Conservation (phyloP, 2,888 invertebrate species). For the Julus scandinavius region DNA sequence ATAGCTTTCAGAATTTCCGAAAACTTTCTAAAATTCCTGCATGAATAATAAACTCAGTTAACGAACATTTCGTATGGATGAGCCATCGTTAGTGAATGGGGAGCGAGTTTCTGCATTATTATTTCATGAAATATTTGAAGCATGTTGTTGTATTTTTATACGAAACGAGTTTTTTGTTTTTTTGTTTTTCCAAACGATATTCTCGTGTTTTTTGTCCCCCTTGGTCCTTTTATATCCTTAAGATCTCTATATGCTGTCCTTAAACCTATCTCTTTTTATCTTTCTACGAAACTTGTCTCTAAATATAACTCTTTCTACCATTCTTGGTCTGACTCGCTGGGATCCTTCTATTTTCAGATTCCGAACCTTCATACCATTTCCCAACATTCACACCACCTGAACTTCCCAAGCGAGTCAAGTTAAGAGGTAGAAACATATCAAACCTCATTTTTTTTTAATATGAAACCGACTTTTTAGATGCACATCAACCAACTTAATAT, state of each 20-base stretch:
- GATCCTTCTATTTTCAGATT: conserved; percentile 59
- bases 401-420: conserved; percentile 87
- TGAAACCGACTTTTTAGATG: conserved; percentile 49
- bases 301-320: conserved; percentile 37
- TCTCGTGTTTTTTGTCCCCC: neutral
- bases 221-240: neutral
- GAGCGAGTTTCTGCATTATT: neutral
- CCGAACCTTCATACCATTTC: conserved; percentile 60
- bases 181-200: neutral
- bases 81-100: neutral
- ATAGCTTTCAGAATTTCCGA: no score
- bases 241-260: neutral
- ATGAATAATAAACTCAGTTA: neutral
- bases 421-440: conserved; percentile 58
- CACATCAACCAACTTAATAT: neutral
- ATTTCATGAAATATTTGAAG: neutral
- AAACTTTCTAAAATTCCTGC: no score
- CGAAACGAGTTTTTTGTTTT: neutral
- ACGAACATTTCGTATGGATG: neutral
- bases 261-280: neutral
- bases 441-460: conserved; percentile 54
- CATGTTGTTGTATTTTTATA: conserved; percentile 28
- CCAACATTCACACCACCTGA: conserved; percentile 98
- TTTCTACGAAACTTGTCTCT: conserved; percentile 21
- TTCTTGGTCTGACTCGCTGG: conserved; percentile 56